Evolutionary conservation across 1,140 invertebrate species (phyloP).

Genomic region (Euura lappo): DNA sequence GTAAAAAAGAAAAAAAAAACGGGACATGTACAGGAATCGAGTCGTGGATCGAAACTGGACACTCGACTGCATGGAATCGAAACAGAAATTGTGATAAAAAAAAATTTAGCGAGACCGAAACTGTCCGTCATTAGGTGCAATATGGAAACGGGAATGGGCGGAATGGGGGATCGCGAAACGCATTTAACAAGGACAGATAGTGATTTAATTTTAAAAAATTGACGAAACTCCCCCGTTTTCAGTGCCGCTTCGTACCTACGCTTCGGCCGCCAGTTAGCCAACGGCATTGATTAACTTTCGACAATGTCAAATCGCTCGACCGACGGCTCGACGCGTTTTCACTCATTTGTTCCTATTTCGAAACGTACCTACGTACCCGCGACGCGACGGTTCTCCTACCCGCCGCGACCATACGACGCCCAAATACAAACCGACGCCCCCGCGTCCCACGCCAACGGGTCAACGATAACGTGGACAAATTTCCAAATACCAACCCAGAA

Average conservation of each 20-base stretch:
- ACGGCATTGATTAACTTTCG: constrained; percentile 61
- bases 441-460: constrained; percentile 37
- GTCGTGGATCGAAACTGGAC: constrained; percentile 16
- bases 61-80: constrained; percentile 12
- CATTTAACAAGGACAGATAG: constrained; percentile 62
- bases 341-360: constrained; percentile 45
- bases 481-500: constrained; percentile 8
- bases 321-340: constrained; percentile 43
- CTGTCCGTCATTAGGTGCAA: constrained; percentile 61
- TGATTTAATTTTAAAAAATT: constrained; percentile 64
- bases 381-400: constrained; percentile 22
- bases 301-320: constrained; percentile 58
- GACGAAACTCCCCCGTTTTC: constrained; percentile 51
- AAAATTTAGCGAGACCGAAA: constrained; percentile 52
- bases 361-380: constrained; percentile 21
- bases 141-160: constrained; percentile 35
- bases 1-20: background rate
- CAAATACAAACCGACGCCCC: constrained; percentile 12
- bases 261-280: constrained; percentile 1
- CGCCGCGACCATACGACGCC: constrained; percentile 18
- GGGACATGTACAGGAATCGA: too few relatives aligned
- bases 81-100: constrained; percentile 15
- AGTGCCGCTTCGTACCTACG: constrained; percentile 24
- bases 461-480: constrained; percentile 55
- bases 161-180: constrained; percentile 42